Base-by-base conservation (phyloP, 2,113 vertebrate genomes). In the Cebus imitator region DNA sequence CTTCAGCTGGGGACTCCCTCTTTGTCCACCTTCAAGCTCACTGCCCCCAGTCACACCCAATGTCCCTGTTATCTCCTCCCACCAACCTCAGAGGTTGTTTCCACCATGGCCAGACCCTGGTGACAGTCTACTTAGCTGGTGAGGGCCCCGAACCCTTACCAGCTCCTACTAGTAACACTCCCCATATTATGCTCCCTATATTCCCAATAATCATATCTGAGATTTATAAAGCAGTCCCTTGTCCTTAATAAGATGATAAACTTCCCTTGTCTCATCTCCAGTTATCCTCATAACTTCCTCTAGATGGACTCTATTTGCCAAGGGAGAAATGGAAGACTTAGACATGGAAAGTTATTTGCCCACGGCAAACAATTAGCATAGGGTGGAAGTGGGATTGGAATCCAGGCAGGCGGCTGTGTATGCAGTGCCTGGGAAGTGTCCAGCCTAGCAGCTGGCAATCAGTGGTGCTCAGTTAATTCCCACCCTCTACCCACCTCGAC, bases 351-450 rank as follows among this genome's bases (percentile, higher is more conserved):
- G 1, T 52, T 8, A 50, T 80, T 64, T 40, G 17, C 3, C 48
- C 25, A 27, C 0, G 7, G 4, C 16, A 64, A 37, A 58, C 2
- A 30, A 52, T 17, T 50, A 50, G 37, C 27, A 57, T 8, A 72
- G 35, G 27, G 40, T 58, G 17, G 30, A 25, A 14, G 14, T 86
- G 43, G 35, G 30, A 76, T 55, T 57, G 43, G n/a, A 90, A 81
- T 25, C 40, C n/a, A 57, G 13, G 23, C 10, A 55, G 2, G 27
- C 1, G 20, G 7, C n/a, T 0, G 1, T 3, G 55, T 21, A 27
- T 1, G 0, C 27, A 18, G 48, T 0, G 2, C 84, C 7, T 16
- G 13, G 27, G 18, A 45, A 14, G 5, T n/a, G 9, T 27, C 40
- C 40, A 1, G 61, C 1, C 37, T 66, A 6, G 9, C 50, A 68